Base-by-base conservation (phyloP, 2,113 vertebrate species). In the Hippocampus guttulatus region DNA sequence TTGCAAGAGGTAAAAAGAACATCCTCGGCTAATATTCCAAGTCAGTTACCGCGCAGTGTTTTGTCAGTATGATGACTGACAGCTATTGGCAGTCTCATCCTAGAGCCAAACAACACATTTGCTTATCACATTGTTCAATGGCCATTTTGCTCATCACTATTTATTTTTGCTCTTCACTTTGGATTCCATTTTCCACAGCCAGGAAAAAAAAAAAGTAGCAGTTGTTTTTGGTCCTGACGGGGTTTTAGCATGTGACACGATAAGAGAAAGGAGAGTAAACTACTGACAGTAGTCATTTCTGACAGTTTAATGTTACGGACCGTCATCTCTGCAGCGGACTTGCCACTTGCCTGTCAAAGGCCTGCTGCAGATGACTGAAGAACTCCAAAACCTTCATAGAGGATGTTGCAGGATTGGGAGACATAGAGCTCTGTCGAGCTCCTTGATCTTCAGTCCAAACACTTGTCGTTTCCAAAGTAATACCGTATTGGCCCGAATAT, bases 281-380 rank as follows among this genome's bases (percentile, higher is more conserved):
- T 45, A 25, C 25, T 33, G 68, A 75, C 86, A 68, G 76, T 83
- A 77, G 81, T 82, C 74, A 76, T 82, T 76, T 63, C 79, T 21
- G 60, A 81, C 79, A 23, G 81, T 91, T 61, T 61, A 61, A 61
- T 14, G 58, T 61, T 33, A 11, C 15, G 23, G 25, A 58, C 12
- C 2, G 58, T 61, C 58, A 16, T 61, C 58, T 61, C 58, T 33
- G 16, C 3, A 9, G 58, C 27, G n/a, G 52, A 23, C 52, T 18
- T 7, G 58, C 58, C 27, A 61, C 27, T 33, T 33, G 27, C 58
- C 33, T 61, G 58, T 61, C 27, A 61, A 61, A 61, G 27, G 27
- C 27, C 15, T 8, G 0, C 27, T 61, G 23, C 55, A 58, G 55
- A 7, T 25, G 14, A 27, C 27, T 38, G 15, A 12, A 60, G 25